Evolutionary conservation across 2,113 vertebrate species (phyloP), one percentile per base, ranked within the genome.

Genomic region (Chaetops frenatus): DNA sequence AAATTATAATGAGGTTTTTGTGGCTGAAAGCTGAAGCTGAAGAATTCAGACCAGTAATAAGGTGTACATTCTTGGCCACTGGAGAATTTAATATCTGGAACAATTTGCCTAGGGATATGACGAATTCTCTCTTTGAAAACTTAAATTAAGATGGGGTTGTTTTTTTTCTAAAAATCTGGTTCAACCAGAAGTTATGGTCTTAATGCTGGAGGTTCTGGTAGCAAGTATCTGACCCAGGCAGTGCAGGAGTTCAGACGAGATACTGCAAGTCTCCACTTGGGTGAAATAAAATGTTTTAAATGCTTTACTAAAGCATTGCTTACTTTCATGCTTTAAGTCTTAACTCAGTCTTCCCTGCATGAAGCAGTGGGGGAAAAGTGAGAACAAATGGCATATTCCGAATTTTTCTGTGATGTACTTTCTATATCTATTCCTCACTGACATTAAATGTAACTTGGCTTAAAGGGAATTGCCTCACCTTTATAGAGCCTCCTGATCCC

Each of bases 71-170:
- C 86, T 89, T 96, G 94, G 94, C 91, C 84, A 91, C 81, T 65
- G 74, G 92, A 92, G 90, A 90, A 96, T 91, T 96, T 97, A 96
- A 95, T 95, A 95, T 96, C 94, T 95, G 90, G 95, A 96, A 95
- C 90, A 94, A 95, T 97, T 97, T 97, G 94, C 94, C 94, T 77
- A 66, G 44, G 94, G 95, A 90, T 81, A 92, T 54, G 81, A 86
- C 1, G 58, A 95, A 90, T 91, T 95, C 90, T 90, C 89, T 53
- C 93, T 96, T 97, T 96, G 95, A 96, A 96, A 95, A 88, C 38
- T 91, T 91, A 91, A 95, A 66, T 96, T 91, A 91, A 92, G 91
- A 94, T 85, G 60, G 44, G 47, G 56, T 88, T 92, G 21, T 62
- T 89, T 90, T 88, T 88, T 86, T 65, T 60, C 91, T 94, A 87